Conservation (phyloP, 2,888 invertebrate species). For the Homarus gammarus region DNA sequence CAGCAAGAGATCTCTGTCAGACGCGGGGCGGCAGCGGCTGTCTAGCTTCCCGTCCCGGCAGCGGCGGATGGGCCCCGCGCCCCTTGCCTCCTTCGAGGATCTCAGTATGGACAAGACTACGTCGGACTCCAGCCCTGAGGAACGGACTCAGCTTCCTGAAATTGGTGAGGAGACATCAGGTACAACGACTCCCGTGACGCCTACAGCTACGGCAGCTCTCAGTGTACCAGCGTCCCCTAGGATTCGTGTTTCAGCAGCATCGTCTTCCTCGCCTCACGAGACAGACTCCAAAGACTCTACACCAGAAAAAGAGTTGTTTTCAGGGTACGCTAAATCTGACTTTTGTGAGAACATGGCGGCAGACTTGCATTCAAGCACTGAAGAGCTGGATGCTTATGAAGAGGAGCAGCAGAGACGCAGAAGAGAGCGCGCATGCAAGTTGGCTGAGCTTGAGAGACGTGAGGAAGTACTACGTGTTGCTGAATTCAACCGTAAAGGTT, state of each 20-base stretch:
- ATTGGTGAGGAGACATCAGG: slow-evolving; percentile 80
- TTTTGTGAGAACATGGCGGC: slow-evolving; percentile 75
- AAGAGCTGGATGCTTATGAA: slow-evolving; percentile 89
- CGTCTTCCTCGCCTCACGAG: slow-evolving; percentile 72
- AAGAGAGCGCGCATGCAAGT: slow-evolving; percentile 79
- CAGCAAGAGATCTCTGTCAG: slow-evolving; percentile 64
- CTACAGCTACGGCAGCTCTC: slow-evolving; percentile 75
- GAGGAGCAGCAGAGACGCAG: slow-evolving; percentile 81
- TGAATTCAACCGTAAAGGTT: slow-evolving; percentile 72
- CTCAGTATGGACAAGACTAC: slow-evolving; percentile 81
- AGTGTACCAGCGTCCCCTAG: slow-evolving; percentile 73
- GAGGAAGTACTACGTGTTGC: slow-evolving; percentile 77
- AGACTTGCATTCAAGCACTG: slow-evolving; percentile 87
- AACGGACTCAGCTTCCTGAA: slow-evolving; percentile 79
- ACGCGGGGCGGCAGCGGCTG: slow-evolving; percentile 72
- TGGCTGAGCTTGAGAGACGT: slow-evolving; percentile 79
- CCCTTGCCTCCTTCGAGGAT: slow-evolving; percentile 96
- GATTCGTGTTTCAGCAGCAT: slow-evolving; percentile 72
- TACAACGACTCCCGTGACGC: slow-evolving; percentile 79
- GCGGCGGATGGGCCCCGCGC: slow-evolving; percentile 91
- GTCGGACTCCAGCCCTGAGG: slow-evolving; percentile 82
- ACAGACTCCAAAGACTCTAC: slow-evolving; percentile 74
- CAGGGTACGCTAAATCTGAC: slow-evolving; percentile 70
- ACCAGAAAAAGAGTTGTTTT: slow-evolving; percentile 73
- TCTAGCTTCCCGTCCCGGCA: slow-evolving; percentile 80